Percentiles rank a stretch among this genome's conserved stretches.
phyloP scores from a whole-genome alignment of 2,113 vertebrate species.

The Cyanocitta stelleri region DNA sequence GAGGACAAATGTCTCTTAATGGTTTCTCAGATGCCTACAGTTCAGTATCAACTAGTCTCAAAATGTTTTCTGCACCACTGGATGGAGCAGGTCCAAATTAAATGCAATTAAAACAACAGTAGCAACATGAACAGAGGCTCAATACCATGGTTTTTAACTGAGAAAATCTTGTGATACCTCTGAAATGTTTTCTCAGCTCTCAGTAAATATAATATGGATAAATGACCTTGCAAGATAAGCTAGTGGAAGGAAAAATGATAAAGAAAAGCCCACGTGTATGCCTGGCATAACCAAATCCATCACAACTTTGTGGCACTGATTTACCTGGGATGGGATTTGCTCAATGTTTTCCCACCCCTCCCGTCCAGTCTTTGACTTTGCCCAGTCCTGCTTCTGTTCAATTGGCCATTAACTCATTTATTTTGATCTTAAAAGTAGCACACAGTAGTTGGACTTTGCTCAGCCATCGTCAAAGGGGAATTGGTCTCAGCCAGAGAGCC shows the following conservation, averaged over 20 bases:
- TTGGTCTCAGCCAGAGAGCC: neutral
- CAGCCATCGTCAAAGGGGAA: neutral
- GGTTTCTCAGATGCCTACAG: conserved; percentile 61
- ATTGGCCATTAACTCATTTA: conserved; percentile 52
- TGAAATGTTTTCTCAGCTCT: neutral
- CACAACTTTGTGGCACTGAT: neutral
- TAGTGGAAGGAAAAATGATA: neutral
- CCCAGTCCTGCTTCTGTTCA: conserved; percentile 55
- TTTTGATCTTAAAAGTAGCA: conserved; percentile 59
- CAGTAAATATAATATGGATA: neutral
- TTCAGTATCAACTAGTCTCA: conserved; percentile 65
- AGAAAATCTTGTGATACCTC: neutral
- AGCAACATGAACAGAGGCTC: neutral
- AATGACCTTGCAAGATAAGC: neutral
- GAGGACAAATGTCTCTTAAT: conserved; percentile 57
- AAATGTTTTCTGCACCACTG: conserved; percentile 52
- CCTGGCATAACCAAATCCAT: neutral
- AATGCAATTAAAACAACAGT: conserved; percentile 23
- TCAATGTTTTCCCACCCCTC: neutral
- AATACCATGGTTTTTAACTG: neutral
- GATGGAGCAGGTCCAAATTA: conserved; percentile 44
- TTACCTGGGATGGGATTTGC: neutral
- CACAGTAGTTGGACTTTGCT: neutral
- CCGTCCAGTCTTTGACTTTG: conserved; percentile 33
- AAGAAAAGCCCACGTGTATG: neutral